Conservation (phyloP, 2,113 vertebrate genomes). For the Erythrocebus patas region DNA sequence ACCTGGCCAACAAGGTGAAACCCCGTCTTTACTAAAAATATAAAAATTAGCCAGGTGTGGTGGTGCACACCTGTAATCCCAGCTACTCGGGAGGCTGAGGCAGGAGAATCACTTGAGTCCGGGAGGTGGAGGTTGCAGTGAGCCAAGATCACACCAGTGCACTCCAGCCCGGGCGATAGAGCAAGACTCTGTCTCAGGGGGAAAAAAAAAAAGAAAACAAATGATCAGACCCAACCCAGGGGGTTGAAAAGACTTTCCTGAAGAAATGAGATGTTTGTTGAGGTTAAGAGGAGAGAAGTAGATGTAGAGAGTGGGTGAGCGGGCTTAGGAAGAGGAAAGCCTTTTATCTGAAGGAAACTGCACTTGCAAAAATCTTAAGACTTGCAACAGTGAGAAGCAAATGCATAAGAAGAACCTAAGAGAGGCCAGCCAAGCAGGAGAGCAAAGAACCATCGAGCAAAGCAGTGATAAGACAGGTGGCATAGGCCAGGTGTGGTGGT, state of each 20-base stretch:
- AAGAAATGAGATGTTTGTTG: neutral
- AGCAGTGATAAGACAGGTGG: neutral
- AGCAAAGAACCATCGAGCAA: neutral
- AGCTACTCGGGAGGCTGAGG: neutral
- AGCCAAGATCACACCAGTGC: neutral
- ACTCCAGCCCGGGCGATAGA: neutral
- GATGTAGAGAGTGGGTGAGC: neutral
- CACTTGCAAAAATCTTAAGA: neutral
- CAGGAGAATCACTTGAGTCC: neutral
- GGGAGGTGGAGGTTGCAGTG: neutral
- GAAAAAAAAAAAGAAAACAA: neutral
- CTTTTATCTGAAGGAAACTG: neutral
- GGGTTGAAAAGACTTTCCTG: neutral
- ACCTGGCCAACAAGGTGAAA: neutral
- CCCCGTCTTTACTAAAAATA: neutral
- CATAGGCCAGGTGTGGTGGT: accelerated
- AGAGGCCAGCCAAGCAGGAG: neutral
- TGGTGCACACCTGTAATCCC: neutral
- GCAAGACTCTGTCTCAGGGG: neutral
- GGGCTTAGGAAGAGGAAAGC: neutral
- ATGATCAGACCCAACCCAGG: neutral
- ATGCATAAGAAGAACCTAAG: neutral
- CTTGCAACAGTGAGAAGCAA: neutral
- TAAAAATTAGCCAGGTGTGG: neutral
- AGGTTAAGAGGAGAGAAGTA: neutral